A percentile compares a stretch with the other conserved stretches of the same genome.
phyloP scores from a whole-genome alignment of 1,140 invertebrate genomes.

The Drosophila melanica region DNA sequence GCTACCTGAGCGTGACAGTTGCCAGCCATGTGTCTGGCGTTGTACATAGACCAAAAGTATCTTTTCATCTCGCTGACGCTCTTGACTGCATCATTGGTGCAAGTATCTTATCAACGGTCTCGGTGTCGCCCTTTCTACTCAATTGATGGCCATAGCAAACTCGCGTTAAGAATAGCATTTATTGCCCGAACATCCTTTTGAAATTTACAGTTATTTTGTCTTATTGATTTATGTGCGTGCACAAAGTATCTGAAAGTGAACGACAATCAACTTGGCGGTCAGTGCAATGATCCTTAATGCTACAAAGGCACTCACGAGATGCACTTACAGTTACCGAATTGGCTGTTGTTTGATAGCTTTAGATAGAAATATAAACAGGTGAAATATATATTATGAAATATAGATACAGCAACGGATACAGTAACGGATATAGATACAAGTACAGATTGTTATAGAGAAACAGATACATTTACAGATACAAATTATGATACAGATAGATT shows the following conservation, averaged over 20 bases:
- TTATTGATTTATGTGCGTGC: constrained; percentile 38
- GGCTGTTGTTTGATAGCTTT: too few species aligned
- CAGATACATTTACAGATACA: constrained; percentile 2
- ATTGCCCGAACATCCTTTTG: constrained; percentile 37
- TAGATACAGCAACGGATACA: not conserved
- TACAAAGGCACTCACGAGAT: not conserved
- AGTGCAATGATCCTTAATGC: not conserved
- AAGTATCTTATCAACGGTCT: constrained; percentile 35
- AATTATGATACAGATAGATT: not conserved
- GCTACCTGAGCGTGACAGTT: constrained; percentile 29
- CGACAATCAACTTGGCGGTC: not conserved
- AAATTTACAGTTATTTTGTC: constrained; percentile 30
- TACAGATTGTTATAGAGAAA: too few species aligned
- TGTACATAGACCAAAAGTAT: constrained; percentile 25
- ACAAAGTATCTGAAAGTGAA: constrained; percentile 16
- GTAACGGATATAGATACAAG: too few species aligned
- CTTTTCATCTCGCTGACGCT: constrained; percentile 27
- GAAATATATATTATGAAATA: too few species aligned
- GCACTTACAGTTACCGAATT: not conserved
- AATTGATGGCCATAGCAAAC: constrained; percentile 17
- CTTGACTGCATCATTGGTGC: constrained; percentile 5
- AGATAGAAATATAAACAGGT: not conserved
- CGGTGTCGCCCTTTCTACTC: constrained; percentile 6
- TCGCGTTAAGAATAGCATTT: constrained; percentile 20
- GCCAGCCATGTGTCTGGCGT: not conserved